Conservation (phyloP, 1,140 invertebrate genomes). For the Cotesia glomerata region DNA sequence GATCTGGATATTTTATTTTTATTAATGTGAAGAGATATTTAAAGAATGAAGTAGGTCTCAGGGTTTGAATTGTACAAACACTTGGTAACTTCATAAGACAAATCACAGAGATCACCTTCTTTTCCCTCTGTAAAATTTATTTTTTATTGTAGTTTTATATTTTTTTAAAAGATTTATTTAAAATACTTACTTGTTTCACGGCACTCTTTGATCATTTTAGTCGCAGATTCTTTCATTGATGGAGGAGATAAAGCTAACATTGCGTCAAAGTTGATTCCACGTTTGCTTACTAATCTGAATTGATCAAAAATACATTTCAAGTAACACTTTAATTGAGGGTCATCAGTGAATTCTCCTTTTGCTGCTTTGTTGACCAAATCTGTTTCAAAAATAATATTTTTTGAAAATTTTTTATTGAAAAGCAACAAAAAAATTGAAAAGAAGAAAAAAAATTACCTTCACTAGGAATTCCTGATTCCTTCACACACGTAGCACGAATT, state of each 20-base stretch:
- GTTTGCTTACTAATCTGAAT: slow-evolving; percentile 40
- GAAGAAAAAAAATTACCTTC: slow-evolving; percentile 17
- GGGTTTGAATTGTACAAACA: slow-evolving; percentile 26
- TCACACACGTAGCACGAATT: slow-evolving; percentile 44
- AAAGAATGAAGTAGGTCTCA: slow-evolving; percentile 2
- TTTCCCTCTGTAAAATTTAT: slow-evolving; percentile 26
- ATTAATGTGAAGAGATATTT: background rate
- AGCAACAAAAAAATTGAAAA: slow-evolving; percentile 29
- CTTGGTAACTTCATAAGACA: slow-evolving; percentile 33
- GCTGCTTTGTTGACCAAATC: slow-evolving; percentile 31
- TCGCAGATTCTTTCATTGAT: slow-evolving; percentile 34
- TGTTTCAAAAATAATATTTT: slow-evolving; percentile 17
- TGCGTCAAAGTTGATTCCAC: slow-evolving; percentile 52
- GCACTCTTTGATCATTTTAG: slow-evolving; percentile 45
- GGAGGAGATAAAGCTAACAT: slow-evolving; percentile 49
- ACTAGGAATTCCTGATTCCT: slow-evolving; percentile 39
- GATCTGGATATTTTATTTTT: background rate
- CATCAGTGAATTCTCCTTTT: slow-evolving; percentile 36
- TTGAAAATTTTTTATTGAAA: too few species aligned
- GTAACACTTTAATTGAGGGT: slow-evolving; percentile 52
- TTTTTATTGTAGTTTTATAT: slow-evolving; percentile 6
- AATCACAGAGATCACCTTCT: slow-evolving; percentile 29
- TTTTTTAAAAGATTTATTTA: background rate
- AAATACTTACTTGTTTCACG: slow-evolving; percentile 40
- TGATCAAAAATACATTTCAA: slow-evolving; percentile 55